Base-by-base conservation (phyloP, 2,888 invertebrate genomes). In the Halictus quadricinctus region DNA sequence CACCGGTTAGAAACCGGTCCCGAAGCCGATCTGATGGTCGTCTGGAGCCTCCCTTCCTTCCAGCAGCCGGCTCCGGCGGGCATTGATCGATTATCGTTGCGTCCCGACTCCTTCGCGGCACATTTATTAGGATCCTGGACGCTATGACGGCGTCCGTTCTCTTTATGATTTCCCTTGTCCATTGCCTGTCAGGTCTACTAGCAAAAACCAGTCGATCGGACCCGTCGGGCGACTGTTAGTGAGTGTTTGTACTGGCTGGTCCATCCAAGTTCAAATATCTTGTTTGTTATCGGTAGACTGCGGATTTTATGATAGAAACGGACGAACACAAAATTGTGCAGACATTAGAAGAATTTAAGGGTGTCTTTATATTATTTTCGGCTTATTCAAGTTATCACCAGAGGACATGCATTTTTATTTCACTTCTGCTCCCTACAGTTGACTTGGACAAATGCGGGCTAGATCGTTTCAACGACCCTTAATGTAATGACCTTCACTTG, bases 1-100 rank as follows among this genome's bases (percentile, higher is more conserved):
- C 79, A 74, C 54, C 76, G 75, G 73, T 72, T 74, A 86, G 76
- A 73, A 84, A 88, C 84, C 82, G 84, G 86, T 76, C 84, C 79
- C 18, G 29, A 29, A 64, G 81, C 78, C 54, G 29, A 50, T 29
- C 48, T 18, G 72, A 48, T 29, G 50, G 48, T 25, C 72, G 50
- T 48, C 72, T 50, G 48, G 48, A 72, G 72, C 29, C 72, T 29
- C 36, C 3, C 70, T n/a, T 70, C 70, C 43, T 43, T 43, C 41
- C 70, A 41, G 36, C 36, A 41, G 69, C 18, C 21, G 41, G 21
- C 41, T 41, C 70, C 41, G 41, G 43, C 70, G 41, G 66, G 66
- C 66, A 41, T 70, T 41, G 70, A 70, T 70, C 70, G 70, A 70
- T 70, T 41, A 70, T 41, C 70, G 70, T 69, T 70, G 69, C 69